Conservation (phyloP, 1,140 invertebrate species). For the Lycorma delicatula region DNA sequence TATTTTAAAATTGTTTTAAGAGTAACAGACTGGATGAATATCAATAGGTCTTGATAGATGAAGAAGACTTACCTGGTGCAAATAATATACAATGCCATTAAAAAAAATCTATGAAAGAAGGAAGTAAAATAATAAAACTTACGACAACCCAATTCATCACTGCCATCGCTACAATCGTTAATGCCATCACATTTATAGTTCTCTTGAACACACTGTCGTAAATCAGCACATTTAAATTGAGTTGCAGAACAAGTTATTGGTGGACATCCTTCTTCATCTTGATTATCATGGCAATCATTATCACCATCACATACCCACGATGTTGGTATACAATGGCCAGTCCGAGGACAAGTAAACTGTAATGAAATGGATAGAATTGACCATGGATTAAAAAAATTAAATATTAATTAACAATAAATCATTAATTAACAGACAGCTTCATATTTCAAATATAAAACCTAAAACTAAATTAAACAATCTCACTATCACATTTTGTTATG, state of each 20-base stretch:
- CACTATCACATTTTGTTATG: too few relatives aligned
- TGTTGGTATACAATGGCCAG: conserved; percentile 92
- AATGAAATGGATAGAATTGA: too few relatives aligned
- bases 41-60: too few relatives aligned
- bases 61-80: neutral
- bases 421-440: too few relatives aligned
- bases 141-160: conserved; percentile 81
- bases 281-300: conserved; percentile 96
- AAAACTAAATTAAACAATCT: too few relatives aligned
- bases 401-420: too few relatives aligned
- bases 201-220: conserved; percentile 86
- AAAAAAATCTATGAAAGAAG: neutral
- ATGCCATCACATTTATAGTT: conserved; percentile 93
- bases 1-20: too few relatives aligned
- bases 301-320: conserved; percentile 86
- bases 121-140: conserved; percentile 32
- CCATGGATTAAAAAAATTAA: too few relatives aligned
- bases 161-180: conserved; percentile 83
- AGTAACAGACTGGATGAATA: too few relatives aligned
- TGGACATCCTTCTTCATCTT: conserved; percentile 94
- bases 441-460: too few relatives aligned
- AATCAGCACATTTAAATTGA: conserved; percentile 88
- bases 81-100: neutral
- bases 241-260: conserved; percentile 85
- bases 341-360: conserved; percentile 87